These are phyloP conservation scores for Gallinago undulata DNA, from an alignment of 2,113 vertebrate genomes.

Conservation along the genomic window DNA sequence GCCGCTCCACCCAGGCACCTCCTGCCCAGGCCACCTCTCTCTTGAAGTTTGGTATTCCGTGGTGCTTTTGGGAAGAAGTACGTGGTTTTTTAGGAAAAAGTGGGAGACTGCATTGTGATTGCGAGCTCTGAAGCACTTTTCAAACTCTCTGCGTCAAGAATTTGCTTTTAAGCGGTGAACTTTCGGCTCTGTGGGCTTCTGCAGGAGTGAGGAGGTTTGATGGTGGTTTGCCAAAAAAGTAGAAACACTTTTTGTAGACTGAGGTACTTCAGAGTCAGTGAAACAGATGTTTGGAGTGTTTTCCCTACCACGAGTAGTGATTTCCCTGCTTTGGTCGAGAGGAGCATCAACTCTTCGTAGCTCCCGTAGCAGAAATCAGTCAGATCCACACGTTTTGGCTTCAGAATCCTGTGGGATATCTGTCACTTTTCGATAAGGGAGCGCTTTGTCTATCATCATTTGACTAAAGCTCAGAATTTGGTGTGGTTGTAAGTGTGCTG, in stretches of 20 bases:
- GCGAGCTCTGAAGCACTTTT: neutral
- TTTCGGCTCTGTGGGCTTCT: neutral
- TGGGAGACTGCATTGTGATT: neutral
- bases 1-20: neutral
- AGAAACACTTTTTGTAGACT: neutral
- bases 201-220: neutral
- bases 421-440: neutral
- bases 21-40: neutral
- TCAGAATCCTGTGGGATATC: neutral
- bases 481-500: neutral
- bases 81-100: neutral
- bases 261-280: neutral
- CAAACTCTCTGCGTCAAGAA: neutral
- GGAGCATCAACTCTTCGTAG: neutral
- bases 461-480: neutral
- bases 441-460: neutral
- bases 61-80: neutral
- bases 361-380: neutral
- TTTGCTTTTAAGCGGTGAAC: neutral
- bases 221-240: neutral
- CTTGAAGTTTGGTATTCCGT: rapidly evolving
- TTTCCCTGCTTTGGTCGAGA: neutral
- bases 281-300: neutral
- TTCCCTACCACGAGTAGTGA: neutral
- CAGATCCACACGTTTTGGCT: neutral